Base-by-base conservation (phyloP, 2,888 invertebrate species). In the Ochropacha duplaris region DNA sequence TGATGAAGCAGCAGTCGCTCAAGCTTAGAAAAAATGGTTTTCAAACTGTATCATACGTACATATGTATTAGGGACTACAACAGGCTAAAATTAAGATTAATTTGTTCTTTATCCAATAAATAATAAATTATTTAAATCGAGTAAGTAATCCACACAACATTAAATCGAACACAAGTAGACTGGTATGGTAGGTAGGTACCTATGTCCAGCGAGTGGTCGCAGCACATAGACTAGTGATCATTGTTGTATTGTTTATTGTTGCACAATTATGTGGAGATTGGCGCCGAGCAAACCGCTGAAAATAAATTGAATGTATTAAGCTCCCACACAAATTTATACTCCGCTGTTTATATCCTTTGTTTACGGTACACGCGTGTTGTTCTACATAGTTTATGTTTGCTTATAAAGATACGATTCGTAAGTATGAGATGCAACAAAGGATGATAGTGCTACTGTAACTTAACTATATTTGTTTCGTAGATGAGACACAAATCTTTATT, bases 231-330 rank as follows among this genome's bases (percentile, higher is more conserved):
- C 62, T 24, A 64, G 72, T 69, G 78, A 83, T 82, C 78, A 86
- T 87, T 81, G 84, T 81, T 79, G 82, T 80, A 81, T 83, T 87
- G 84, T 85, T 82, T 83, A 83, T 78, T 65, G 71, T 74, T 76
- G 72, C 78, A 78, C 78, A 82, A 82, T 83, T 79, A 83, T 74
- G 72, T 71, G 73, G 62, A 74, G 73, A 73, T 78, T 75, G 73
- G 66, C 63, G 71, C 61, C 63, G 31, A 50, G 22, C 59, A 63
- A 66, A 64, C 64, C 64, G 66, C 76, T 82, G 79, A 78, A 84
- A 86, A 86, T 83, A 85, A 88, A 88, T 88, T 88, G 83, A 87
- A 88, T 88, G 83, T 81, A 83, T 83, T 79, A 82, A 83, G 78
- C 72, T 71, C 62, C 64, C 60, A 71, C 69, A 78, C 74, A 75